Percentiles rank a stretch among this genome's conserved stretches.
Evolutionary conservation across 2,797 vertebrate genomes (phyloP).

Genomic region (Coreius guichenoti): DNA sequence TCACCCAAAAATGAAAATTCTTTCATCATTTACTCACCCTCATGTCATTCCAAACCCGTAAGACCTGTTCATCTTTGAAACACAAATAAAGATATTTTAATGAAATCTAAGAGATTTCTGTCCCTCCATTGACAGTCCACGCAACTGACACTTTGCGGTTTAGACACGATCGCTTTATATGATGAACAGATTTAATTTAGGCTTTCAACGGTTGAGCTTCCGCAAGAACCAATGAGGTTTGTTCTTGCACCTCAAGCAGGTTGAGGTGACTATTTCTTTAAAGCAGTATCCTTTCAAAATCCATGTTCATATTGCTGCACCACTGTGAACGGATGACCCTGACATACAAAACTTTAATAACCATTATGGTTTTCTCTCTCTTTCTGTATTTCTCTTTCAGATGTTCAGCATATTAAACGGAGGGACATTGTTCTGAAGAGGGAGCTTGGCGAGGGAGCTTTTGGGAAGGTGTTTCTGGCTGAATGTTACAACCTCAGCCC

Average conservation of each 20-base stretch:
- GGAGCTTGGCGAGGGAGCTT: slow-evolving; percentile 95
- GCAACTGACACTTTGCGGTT: no score
- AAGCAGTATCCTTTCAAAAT: not conserved
- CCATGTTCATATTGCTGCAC: not conserved
- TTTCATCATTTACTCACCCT: no score
- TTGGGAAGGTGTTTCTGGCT: slow-evolving; percentile 97
- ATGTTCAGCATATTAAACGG: slow-evolving; percentile 96
- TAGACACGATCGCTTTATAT: no score
- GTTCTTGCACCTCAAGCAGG: not conserved
- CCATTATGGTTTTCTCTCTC: slow-evolving; percentile 9
- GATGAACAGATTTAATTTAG: no score
- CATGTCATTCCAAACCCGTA: no score
- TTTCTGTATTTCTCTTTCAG: slow-evolving; percentile 68
- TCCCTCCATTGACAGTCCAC: no score
- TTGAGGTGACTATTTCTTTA: not conserved
- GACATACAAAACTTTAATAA: slow-evolving; percentile 4
- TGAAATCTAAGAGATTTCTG: no score
- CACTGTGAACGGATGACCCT: not conserved
- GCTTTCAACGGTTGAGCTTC: no score
- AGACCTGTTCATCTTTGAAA: no score
- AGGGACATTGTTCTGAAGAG: slow-evolving; percentile 97
- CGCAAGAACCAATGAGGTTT: not conserved
- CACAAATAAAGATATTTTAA: no score
- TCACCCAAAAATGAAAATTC: no score
- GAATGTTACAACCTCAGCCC: slow-evolving; percentile 98